Conservation (phyloP, 2,113 vertebrate species). For the Lophura nycthemera region DNA sequence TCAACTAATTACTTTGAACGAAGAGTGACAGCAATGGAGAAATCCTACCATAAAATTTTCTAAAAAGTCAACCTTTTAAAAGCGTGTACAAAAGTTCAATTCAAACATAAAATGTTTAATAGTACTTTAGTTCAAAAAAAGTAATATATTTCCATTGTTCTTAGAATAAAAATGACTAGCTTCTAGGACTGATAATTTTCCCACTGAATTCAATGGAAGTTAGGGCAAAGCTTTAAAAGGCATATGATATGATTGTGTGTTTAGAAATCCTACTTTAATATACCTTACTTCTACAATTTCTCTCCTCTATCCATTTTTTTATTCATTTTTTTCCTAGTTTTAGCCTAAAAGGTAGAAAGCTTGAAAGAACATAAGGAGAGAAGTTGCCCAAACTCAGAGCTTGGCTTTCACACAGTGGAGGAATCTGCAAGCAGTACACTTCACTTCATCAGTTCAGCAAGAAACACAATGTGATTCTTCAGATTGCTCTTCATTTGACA, state of each 20-base stretch:
- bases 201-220: background rate
- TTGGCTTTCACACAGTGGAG: background rate
- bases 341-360: slow-evolving; percentile 25
- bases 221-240: background rate
- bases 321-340: background rate
- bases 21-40: background rate
- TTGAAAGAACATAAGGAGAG: slow-evolving; percentile 22
- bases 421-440: slow-evolving; percentile 40
- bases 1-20: background rate
- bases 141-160: slow-evolving; percentile 1
- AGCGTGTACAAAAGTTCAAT: background rate
- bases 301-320: background rate
- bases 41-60: background rate
- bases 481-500: slow-evolving; percentile 47
- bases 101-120: background rate
- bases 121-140: background rate
- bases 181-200: background rate
- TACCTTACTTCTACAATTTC: slow-evolving; percentile 14
- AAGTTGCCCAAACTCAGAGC: slow-evolving; percentile 14
- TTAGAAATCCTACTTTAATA: background rate
- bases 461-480: background rate
- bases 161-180: slow-evolving; percentile 18
- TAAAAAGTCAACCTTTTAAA: background rate
- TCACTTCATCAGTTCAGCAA: slow-evolving; percentile 56
- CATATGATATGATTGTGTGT: background rate